phyloP scores from a whole-genome alignment of 1,140 invertebrate species.

The Tetranychus cinnabarinus region DNA sequence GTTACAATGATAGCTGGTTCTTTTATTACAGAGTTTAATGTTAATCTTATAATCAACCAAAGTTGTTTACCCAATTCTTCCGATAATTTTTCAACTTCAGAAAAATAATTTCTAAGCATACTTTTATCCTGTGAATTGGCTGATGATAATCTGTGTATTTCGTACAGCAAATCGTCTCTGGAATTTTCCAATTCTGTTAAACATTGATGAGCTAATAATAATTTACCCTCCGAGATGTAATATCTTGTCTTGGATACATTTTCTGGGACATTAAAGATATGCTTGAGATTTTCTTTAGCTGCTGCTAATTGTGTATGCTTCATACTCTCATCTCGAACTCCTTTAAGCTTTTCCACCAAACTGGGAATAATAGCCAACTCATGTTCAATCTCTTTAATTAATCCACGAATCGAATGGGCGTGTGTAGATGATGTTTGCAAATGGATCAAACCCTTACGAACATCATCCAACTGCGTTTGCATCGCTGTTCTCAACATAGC shows the following conservation, averaged over 20 bases:
- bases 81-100: slow-evolving; percentile 74
- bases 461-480: slow-evolving; percentile 90
- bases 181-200: slow-evolving; percentile 87
- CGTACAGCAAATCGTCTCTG: slow-evolving; percentile 76
- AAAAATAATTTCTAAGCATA: slow-evolving; percentile 72
- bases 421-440: slow-evolving; percentile 56
- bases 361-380: slow-evolving; percentile 38
- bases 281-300: slow-evolving; percentile 90
- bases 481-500: slow-evolving; percentile 93
- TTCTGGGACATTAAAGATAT: slow-evolving; percentile 91
- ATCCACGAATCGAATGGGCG: slow-evolving; percentile 42
- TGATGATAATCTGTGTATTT: slow-evolving; percentile 76
- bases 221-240: slow-evolving; percentile 79
- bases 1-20: slow-evolving; percentile 82
- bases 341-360: slow-evolving; percentile 48
- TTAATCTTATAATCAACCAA: slow-evolving; percentile 60
- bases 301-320: slow-evolving; percentile 75
- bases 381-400: slow-evolving; percentile 33
- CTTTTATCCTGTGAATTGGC: slow-evolving; percentile 63
- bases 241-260: slow-evolving; percentile 82
- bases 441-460: slow-evolving; percentile 73
- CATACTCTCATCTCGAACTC: slow-evolving; percentile 73
- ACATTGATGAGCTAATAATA: slow-evolving; percentile 71
- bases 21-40: slow-evolving; percentile 74
- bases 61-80: slow-evolving; percentile 65